These are phyloP conservation scores for Setophaga coronata DNA, from an alignment of 2,113 vertebrate genomes.

Conservation along the genomic window DNA sequence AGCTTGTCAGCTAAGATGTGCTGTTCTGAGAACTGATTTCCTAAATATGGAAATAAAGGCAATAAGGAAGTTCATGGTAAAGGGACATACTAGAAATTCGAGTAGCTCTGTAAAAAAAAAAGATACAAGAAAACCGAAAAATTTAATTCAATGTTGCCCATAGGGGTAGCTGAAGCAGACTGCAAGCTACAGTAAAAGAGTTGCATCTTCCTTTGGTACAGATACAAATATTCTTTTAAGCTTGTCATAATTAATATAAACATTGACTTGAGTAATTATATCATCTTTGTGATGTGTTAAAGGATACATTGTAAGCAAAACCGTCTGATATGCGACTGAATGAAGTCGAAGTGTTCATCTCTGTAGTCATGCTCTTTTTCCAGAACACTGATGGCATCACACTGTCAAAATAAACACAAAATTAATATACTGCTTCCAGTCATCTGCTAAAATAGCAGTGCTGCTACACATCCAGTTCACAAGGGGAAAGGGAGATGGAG, in stretches of 20 bases:
- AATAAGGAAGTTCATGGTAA: neutral
- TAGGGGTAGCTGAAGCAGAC: neutral
- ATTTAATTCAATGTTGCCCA: neutral
- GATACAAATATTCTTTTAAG: neutral
- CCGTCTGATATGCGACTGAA: constrained; percentile 93
- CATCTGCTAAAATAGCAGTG: neutral
- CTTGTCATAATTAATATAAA: neutral
- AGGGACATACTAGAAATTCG: neutral
- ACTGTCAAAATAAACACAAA: constrained; percentile 76
- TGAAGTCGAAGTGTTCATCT: constrained; percentile 98
- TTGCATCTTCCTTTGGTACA: neutral
- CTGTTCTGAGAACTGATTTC: neutral
- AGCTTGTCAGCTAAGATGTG: neutral
- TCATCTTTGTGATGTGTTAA: neutral
- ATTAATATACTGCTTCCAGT: neutral
- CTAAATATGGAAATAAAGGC: neutral
- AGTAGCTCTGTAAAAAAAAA: neutral
- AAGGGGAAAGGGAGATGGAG: neutral
- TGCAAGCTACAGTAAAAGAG: neutral
- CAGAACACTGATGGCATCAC: constrained; percentile 93
- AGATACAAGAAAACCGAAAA: neutral
- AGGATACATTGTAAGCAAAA: constrained; percentile 99
- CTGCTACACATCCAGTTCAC: neutral
- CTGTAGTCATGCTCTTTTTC: constrained; percentile 99
- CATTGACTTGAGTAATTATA: neutral